Evolutionary conservation across 2,797 vertebrate species (phyloP).

Genomic region (Lepilemur ruficaudatus): DNA sequence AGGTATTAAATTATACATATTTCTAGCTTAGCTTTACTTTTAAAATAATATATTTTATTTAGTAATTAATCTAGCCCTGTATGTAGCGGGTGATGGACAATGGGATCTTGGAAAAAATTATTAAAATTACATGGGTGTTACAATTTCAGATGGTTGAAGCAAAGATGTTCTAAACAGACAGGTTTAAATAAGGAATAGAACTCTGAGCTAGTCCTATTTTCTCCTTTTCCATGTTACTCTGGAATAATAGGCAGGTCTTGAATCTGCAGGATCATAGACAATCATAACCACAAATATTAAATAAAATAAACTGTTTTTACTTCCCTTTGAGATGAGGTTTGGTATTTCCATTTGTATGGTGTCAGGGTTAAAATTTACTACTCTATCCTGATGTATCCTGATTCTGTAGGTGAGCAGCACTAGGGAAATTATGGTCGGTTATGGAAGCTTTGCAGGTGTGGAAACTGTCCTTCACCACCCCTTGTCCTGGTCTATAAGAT

Average conservation of each 20-base stretch:
- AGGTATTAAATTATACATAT: not conserved
- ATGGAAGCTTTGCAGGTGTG: not conserved
- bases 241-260: not conserved
- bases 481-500: not conserved
- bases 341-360: not conserved
- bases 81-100: conserved; percentile 11
- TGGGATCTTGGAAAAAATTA: conserved; percentile 37
- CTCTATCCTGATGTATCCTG: not conserved
- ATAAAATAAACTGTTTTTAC: not conserved
- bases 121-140: conserved; percentile 47
- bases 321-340: not conserved
- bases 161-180: conserved; percentile 3
- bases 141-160: conserved; percentile 39
- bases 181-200: conserved; percentile 14
- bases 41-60: conserved; percentile 37
- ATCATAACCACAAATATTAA: not conserved
- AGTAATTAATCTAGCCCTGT: not conserved
- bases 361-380: not conserved
- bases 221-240: not conserved
- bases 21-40: conserved; percentile 50
- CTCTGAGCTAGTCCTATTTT: conserved; percentile 10
- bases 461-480: not conserved
- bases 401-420: not conserved
- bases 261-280: not conserved
- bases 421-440: not conserved